Base-by-base conservation (phyloP, 1,140 invertebrate genomes). In the Euborellia annulipes region DNA sequence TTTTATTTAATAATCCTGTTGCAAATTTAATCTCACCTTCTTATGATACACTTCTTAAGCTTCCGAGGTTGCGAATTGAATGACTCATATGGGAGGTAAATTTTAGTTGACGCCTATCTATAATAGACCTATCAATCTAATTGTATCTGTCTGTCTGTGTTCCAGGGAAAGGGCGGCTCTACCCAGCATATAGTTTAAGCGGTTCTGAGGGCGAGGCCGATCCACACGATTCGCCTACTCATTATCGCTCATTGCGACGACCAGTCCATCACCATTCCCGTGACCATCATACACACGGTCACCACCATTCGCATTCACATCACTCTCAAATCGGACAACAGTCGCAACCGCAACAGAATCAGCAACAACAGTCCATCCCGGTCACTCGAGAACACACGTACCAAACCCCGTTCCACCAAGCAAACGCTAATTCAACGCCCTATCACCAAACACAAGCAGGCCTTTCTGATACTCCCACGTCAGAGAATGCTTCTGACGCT, bases 401-500 rank as follows among this genome's bases (percentile, higher is more conserved):
- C 44, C 56, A 59, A 36, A 69, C 67, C 58, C 51, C 66, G 55
- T 56, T 67, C 59, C 63, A 65, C 58, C 63, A 65, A 58, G 59
- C 62, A 42, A 27, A 27, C 23, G 23, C 11, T 27, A 6, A 4
- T 27, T 27, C 23, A 27, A 27, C 23, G 23, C 48, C 62, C 20
- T 42, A 47, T 30, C 64, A 66, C 58, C 59, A 61, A 42, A 45
- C 62, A 17, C 65, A 66, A 53, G 73, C 73, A 41, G 78, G 79
- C 30, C 70, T 82, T 36, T 78, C 77, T 52, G 79, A 82, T 62
- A 81, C 79, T 50, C 79, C 80, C 0, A 79, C 79, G 32, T 81
- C 78, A 13, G 80, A 81, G 53, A 82, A 82, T 76, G 79, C 76
- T 16, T 82, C 79, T 34, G 80, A 84, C 74, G 81, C 81, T 14